These are phyloP conservation scores for Ectropis crepuscularia DNA, from an alignment of 2,888 invertebrate species.

Conservation along the genomic window DNA sequence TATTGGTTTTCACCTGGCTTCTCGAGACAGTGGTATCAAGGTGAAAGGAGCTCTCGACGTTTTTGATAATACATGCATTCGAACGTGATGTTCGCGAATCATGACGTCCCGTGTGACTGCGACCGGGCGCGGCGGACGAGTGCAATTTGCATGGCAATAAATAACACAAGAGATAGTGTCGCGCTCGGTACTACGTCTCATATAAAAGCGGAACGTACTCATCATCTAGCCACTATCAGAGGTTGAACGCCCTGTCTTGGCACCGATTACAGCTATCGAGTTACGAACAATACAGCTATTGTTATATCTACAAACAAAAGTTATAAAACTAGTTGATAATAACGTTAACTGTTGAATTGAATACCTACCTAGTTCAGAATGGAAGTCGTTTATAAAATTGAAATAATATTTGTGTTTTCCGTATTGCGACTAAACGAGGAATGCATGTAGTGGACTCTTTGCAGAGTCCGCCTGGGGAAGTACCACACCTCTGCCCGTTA, in stretches of 20 bases:
- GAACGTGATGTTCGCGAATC: constrained; percentile 15
- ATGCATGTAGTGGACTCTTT: too few relatives aligned
- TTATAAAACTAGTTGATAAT: constrained; percentile 28
- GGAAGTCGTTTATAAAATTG: neutral
- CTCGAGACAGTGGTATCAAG: constrained; percentile 19
- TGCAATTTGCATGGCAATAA: constrained; percentile 76
- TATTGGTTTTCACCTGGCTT: constrained; percentile 38
- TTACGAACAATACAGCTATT: constrained; percentile 37
- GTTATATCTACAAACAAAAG: constrained; percentile 28
- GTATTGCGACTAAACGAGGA: neutral
- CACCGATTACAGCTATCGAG: constrained; percentile 59
- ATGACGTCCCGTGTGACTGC: constrained; percentile 20
- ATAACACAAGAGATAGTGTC: constrained; percentile 71
- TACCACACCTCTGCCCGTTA: too few relatives aligned
- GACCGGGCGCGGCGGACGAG: constrained; percentile 50
- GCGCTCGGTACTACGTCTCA: constrained; percentile 59
- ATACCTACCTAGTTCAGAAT: constrained; percentile 1
- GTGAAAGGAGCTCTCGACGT: constrained; percentile 26
- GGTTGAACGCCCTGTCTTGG: constrained; percentile 78
- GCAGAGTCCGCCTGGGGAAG: too few relatives aligned
- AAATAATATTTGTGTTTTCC: neutral
- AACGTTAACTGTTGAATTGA: constrained; percentile 17
- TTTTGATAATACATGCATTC: constrained; percentile 25
- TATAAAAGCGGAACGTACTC: constrained; percentile 48
- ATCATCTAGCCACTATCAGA: constrained; percentile 68